Evolutionary conservation across 1,140 invertebrate genomes (phyloP), one percentile per base, ranked within the genome.

Genomic region (Parasteatoda tepidariorum): DNA sequence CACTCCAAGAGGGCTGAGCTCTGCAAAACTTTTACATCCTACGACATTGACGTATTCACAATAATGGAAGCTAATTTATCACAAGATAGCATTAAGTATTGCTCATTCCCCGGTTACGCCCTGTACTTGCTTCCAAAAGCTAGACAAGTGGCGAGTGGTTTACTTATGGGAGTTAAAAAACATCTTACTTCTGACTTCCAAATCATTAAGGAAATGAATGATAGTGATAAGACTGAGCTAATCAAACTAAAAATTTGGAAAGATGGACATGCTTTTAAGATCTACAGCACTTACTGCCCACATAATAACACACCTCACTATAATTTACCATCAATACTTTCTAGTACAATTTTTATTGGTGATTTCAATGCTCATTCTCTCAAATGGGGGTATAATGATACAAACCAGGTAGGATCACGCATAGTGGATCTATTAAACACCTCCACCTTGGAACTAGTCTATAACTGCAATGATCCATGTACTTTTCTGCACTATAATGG

Each of bases 111-210:
- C 13, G 38, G 38, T 6, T 41, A 41, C 13, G 5, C 38, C 13
- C 38, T 41, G 5, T 41, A 41, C 38, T 6, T 41, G 13, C 38
- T 41, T 41, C 38, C 38, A n/a, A 34, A 41, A 33, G 61, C 61
- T 64, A 64, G 61, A 22, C 61, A 64, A 64, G 28, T 64, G 26
- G 61, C 26, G 9, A 64, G 61, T 64, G 61, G 28, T 28, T 28
- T 64, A 13, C n/a, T 68, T 6, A 48, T 68, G 18, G 66, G 66
- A 68, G 66, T 68, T 68, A 68, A 68, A 48, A n/a, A 13, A 24
- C n/a, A 68, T 41, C 31, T 68, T 18, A 68, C 22, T n/a, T 11
- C 61, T n/a, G 66, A 68, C 15, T 68, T 68, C 33, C 34, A 68
- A 68, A 68, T 68, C 22, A 2, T 68, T 41, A 38, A 68, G 22